These are phyloP conservation scores for Gryllus longicercus DNA, from an alignment of 2,888 invertebrate species.

Conservation along the genomic window DNA sequence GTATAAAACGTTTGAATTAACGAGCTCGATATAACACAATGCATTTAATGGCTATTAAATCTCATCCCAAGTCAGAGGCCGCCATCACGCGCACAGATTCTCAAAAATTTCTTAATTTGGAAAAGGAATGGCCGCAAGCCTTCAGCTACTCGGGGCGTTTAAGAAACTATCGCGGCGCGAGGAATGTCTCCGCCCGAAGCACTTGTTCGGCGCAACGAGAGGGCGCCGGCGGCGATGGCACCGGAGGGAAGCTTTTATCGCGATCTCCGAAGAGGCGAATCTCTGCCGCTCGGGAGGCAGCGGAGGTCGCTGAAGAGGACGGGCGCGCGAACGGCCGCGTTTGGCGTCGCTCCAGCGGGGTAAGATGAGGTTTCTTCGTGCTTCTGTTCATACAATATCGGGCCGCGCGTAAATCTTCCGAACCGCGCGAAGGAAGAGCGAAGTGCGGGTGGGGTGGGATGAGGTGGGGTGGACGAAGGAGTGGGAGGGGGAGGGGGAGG, in stretches of 20 bases:
- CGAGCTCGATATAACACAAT: no score
- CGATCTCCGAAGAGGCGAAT: not conserved
- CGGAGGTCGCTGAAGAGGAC: not conserved
- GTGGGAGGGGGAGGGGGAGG: not conserved
- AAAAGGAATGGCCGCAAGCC: no score
- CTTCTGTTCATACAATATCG: not conserved
- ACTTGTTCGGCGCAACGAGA: no score
- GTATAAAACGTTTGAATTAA: no score
- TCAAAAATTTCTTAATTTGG: no score
- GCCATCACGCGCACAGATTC: no score
- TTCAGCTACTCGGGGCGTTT: no score
- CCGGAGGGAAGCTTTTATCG: constrained; percentile 6
- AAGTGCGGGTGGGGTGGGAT: not conserved
- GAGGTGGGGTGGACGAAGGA: not conserved
- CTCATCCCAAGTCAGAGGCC: no score
- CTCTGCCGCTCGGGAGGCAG: not conserved
- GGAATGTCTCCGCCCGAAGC: not conserved
- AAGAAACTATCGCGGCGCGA: not conserved
- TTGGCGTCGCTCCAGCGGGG: not conserved
- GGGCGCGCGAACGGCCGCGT: constrained; percentile 8
- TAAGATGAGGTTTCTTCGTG: not conserved
- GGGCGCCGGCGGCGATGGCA: not conserved
- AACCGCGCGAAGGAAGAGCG: not conserved
- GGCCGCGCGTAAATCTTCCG: not conserved
- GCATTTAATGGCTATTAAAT: no score